Base-by-base conservation (phyloP, 2,113 vertebrate species). In the Cervus canadensis region DNA sequence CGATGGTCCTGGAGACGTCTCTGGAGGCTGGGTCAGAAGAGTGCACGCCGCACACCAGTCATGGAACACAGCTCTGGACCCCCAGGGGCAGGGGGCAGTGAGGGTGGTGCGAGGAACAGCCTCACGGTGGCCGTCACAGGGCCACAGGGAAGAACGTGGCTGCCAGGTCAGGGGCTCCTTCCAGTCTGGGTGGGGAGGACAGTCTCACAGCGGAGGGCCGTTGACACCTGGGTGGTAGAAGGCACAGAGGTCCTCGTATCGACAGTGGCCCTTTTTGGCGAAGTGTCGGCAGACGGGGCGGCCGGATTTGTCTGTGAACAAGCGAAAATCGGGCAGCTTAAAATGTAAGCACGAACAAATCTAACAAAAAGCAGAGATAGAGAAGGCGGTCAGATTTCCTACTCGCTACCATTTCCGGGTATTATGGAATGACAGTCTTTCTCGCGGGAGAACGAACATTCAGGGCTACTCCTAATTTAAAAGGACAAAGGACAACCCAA, bases 181-280 rank as follows among this genome's bases (percentile, higher is more conserved):
- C 91, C 71, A 87, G 85, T 60, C 50, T 52, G 50, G 88, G 64
- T 17, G 82, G 96, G 94, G 96, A 98, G 96, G 96, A 97, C 95
- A 87, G 96, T 95, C 93, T 98, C 93, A 98, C 94, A 99, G 97
- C 0, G 99, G 99, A 4, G 99, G 99, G 40, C 99, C 99, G 1
- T 99, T 99, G 3, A 99, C 99, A 0, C 99, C 99, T 0, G 99
- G 99, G 89, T 99, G 99, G 98, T 99, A 99, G 97, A 99, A 99
- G 67, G 99, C 99, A 98, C 99, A 99, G 97, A 99, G 99, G 95
- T 99, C 99, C 97, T 99, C 99, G 3, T 99, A 99, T 87, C 99
- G 98, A 98, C 99, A 99, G 98, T 99, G 99, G 78, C 99, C 99
- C 93, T 99, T 99, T 99, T 99, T 99, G 99, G 99, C 99, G 98